Conservation (phyloP, 2,888 invertebrate species). For the Ophion ventricosus region DNA sequence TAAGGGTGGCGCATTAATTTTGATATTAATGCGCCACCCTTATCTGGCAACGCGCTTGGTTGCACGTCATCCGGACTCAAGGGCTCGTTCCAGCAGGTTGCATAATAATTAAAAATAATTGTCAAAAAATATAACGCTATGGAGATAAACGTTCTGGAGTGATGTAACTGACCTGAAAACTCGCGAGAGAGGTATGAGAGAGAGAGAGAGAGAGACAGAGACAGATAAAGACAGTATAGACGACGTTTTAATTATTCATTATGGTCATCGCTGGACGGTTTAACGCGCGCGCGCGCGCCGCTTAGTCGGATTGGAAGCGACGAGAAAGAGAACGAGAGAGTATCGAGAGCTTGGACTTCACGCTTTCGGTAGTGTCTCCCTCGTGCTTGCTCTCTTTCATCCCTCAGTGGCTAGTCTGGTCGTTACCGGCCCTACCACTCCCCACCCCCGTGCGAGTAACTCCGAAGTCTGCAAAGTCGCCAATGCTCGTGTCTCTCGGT, state of each 20-base stretch:
- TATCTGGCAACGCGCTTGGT: background rate
- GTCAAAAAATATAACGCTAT: background rate
- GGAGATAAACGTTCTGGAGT: background rate
- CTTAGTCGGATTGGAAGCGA: slow-evolving; percentile 22
- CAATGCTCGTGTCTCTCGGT: slow-evolving; percentile 3
- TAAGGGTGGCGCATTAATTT: too few relatives aligned
- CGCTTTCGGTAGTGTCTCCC: slow-evolving; percentile 9
- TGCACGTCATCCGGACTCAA: background rate
- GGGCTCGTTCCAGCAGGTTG: background rate
- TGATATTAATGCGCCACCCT: background rate
- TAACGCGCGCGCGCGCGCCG: slow-evolving; percentile 14
- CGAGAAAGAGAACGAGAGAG: slow-evolving; percentile 16
- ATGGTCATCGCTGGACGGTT: slow-evolving; percentile 24
- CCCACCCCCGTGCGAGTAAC: slow-evolving; percentile 58
- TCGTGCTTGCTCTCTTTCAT: slow-evolving; percentile 9
- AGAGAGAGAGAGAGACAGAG: too few relatives aligned
- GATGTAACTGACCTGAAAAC: slow-evolving; percentile 56
- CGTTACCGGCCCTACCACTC: slow-evolving; percentile 20
- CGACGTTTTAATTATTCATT: slow-evolving; percentile 36
- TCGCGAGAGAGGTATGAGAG: background rate
- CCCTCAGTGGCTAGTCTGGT: slow-evolving; percentile 21
- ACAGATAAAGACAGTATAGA: background rate
- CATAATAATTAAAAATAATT: background rate
- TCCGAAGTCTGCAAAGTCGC: slow-evolving; percentile 12
- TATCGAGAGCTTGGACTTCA: slow-evolving; percentile 1